A percentile compares a stretch with the other conserved stretches of the same genome.
Evolutionary conservation across 2,888 invertebrate genomes (phyloP).

Genomic region (Aleiodes alternator): DNA sequence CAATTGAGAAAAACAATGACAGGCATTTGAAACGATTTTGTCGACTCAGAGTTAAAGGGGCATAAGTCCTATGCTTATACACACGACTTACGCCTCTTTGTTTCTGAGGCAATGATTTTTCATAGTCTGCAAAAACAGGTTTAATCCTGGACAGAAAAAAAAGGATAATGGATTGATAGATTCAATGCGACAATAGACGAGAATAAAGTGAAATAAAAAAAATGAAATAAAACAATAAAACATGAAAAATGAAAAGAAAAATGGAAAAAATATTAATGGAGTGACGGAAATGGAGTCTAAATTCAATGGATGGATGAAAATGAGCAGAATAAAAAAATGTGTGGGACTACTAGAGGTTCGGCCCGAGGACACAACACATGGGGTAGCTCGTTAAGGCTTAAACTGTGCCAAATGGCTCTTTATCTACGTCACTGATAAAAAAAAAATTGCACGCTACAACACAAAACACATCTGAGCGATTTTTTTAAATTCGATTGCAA

Average conservation of each 20-base stretch:
- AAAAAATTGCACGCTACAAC: conserved; percentile 40
- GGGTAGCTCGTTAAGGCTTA: conserved; percentile 44
- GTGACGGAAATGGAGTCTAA: conserved; percentile 16
- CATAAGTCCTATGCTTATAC: no score
- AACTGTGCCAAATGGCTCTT: conserved; percentile 37
- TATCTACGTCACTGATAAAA: conserved; percentile 30
- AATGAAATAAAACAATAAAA: neutral
- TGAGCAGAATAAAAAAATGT: conserved; percentile 6
- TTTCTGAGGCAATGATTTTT: no score
- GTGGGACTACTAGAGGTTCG: conserved; percentile 9
- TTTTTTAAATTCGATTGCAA: conserved; percentile 37
- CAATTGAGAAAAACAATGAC: conserved; percentile 15
- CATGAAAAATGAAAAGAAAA: no score
- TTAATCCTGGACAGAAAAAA: neutral
- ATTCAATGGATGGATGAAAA: conserved; percentile 23
- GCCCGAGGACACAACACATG: neutral
- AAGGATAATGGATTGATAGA: conserved; percentile 23
- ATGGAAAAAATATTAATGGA: conserved; percentile 7
- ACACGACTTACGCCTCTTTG: neutral
- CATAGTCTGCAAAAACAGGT: no score
- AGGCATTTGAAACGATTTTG: neutral
- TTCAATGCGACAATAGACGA: conserved; percentile 10
- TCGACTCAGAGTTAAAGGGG: no score
- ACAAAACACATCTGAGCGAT: conserved; percentile 5
- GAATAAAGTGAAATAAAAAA: conserved; percentile 10